Evolutionary conservation across 2,113 vertebrate species (phyloP).

Genomic region (Dipodomys spectabilis): DNA sequence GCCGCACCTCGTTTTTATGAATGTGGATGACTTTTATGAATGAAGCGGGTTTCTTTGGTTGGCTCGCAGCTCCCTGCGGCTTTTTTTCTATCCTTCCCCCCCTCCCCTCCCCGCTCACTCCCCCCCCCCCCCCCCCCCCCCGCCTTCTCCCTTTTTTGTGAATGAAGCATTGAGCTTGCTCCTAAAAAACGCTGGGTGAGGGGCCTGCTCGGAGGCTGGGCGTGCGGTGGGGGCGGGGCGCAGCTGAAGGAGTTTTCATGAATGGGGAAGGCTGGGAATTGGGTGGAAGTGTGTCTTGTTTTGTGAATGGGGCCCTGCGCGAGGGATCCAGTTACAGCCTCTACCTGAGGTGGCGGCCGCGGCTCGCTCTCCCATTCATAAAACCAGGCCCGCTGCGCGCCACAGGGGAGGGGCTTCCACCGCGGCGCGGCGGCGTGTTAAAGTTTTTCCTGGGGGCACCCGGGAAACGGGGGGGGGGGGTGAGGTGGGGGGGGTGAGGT

Average conservation of each 20-base stretch:
- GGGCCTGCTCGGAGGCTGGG: slow-evolving; percentile 79
- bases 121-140: too few species aligned
- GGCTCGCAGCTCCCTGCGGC: slow-evolving; percentile 60
- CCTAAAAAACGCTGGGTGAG: slow-evolving; percentile 78
- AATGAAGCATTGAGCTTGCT: slow-evolving; percentile 80
- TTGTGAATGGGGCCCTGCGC: slow-evolving; percentile 85
- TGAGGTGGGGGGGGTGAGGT: too few species aligned
- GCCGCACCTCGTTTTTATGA: slow-evolving; percentile 66
- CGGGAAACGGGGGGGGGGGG: not conserved
- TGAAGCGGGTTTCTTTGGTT: slow-evolving; percentile 80
- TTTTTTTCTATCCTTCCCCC: slow-evolving; percentile 11
- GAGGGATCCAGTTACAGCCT: slow-evolving; percentile 84
- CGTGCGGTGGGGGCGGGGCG: slow-evolving; percentile 79
- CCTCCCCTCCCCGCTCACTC: not conserved
- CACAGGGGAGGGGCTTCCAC: slow-evolving; percentile 74
- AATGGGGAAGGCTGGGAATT: slow-evolving; percentile 84
- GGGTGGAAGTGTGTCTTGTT: slow-evolving; percentile 84
- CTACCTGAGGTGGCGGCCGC: slow-evolving; percentile 82
- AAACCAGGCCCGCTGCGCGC: slow-evolving; percentile 79
- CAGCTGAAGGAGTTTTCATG: slow-evolving; percentile 84
- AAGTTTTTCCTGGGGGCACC: slow-evolving; percentile 76
- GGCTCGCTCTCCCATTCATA: slow-evolving; percentile 83
- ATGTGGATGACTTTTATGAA: slow-evolving; percentile 85
- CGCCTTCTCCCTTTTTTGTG: slow-evolving; percentile 63
- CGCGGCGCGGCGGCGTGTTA: slow-evolving; percentile 21